Evolutionary conservation across 2,797 vertebrate species (phyloP).

Genomic region (Craterocephalus amniculus): DNA sequence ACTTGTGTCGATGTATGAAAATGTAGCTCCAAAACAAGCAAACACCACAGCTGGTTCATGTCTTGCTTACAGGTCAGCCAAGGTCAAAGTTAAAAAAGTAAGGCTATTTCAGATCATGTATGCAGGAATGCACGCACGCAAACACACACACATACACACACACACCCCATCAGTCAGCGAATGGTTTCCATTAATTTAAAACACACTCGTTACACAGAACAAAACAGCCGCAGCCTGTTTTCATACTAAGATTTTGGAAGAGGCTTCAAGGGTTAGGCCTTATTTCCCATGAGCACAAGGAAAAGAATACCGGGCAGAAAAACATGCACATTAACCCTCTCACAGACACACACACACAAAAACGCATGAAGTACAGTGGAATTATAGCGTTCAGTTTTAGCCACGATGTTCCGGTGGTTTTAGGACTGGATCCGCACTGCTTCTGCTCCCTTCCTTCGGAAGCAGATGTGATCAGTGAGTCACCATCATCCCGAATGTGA

Average conservation of each 20-base stretch:
- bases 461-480: slow-evolving; percentile 74
- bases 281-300: slow-evolving; percentile 23
- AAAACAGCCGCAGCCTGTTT: slow-evolving; percentile 50
- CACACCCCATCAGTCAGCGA: background rate
- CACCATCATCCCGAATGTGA: slow-evolving; percentile 65
- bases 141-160: slow-evolving; percentile 3
- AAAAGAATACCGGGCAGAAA: slow-evolving; percentile 32
- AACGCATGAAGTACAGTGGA: slow-evolving; percentile 29
- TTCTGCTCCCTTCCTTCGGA: slow-evolving; percentile 69
- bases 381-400: slow-evolving; percentile 41
- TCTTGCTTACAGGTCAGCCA: slow-evolving; percentile 35
- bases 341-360: background rate
- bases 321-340: slow-evolving; percentile 36
- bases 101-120: slow-evolving; percentile 23
- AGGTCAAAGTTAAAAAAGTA: slow-evolving; percentile 50
- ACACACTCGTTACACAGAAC: slow-evolving; percentile 36
- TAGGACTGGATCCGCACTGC: slow-evolving; percentile 39
- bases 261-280: slow-evolving; percentile 38
- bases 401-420: slow-evolving; percentile 68
- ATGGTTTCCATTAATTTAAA: slow-evolving; percentile 56
- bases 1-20: slow-evolving; percentile 48
- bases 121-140: slow-evolving; percentile 16
- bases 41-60: slow-evolving; percentile 42
- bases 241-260: slow-evolving; percentile 42
- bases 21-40: slow-evolving; percentile 17